Evolutionary conservation across 2,888 invertebrate species (phyloP), one percentile per base, ranked within the genome.

Genomic region (Eumacrocentrus americanus): DNA sequence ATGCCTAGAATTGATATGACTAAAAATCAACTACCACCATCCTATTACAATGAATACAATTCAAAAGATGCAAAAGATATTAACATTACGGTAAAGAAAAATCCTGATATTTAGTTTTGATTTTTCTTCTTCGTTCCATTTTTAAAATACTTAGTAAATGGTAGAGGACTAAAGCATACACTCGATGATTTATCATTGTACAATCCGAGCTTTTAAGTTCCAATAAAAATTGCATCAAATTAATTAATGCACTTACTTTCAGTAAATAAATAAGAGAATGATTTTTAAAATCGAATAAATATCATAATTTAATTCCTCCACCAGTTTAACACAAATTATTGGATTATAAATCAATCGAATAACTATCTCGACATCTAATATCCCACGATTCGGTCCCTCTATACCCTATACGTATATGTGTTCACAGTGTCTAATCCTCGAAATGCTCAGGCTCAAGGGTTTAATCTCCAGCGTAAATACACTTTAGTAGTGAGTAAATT

Each of bases 401-500:
- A 18, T 20, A 42, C 18, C 9, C 16, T 1, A 5, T 4, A 2
- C 4, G 9, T 18, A 9, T n/a, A n/a, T n/a, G n/a, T n/a, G 3
- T 18, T 18, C 9, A 42, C 11, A 5, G 3, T 7, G n/a, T 42
- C 9, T 9, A 55, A 37, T 47, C 37, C 55, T 23, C 46, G 23
- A 22, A 12, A 16, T 35, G 7, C 20, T 20, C 9, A 9, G 20
- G 44, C 35, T 23, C n/a, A 46, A 55, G 55, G 29, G 38, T 56
- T 48, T 56, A 56, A 56, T 56, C 38, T 48, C 6, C 37, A 18
- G 18, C 11, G 18, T 56, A 56, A 48, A 56, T 40, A 56, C 48
- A 16, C 12, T 48, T 29, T 23, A 51, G 51, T 29, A 11, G 29
- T 29, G 14, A 46, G 46, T 12, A 46, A 25, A 46, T 46, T 46